A percentile compares a stretch with the other conserved stretches of the same genome.
Evolutionary conservation across 2,888 invertebrate genomes (phyloP).

Genomic region (Yponomeuta sedellus): DNA sequence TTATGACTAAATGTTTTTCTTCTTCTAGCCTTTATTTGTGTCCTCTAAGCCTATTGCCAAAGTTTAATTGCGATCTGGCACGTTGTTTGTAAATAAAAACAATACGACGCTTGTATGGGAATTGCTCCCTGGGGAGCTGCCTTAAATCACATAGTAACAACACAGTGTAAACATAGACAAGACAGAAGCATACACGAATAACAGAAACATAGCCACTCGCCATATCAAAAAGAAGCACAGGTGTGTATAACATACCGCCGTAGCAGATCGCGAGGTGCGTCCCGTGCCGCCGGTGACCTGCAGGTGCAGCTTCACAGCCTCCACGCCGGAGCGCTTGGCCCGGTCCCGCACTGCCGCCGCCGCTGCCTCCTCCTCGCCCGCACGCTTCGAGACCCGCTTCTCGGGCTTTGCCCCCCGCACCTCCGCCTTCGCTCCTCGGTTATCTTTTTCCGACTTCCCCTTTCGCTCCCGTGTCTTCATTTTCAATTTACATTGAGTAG

Average conservation of each 20-base stretch:
- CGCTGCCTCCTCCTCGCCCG: constrained; percentile 22
- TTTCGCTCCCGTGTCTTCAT: constrained; percentile 60
- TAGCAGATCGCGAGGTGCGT: constrained; percentile 65
- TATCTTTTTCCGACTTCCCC: constrained; percentile 34
- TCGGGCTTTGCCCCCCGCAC: constrained; percentile 33
- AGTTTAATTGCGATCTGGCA: too few species aligned
- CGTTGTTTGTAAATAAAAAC: too few species aligned
- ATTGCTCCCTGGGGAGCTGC: too few species aligned
- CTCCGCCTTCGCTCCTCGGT: constrained; percentile 33
- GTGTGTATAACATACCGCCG: constrained; percentile 41
- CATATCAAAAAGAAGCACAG: too few species aligned
- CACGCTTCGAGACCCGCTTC: constrained; percentile 31
- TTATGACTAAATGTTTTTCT: too few species aligned
- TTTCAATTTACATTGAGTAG: constrained; percentile 30
- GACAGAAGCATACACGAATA: too few species aligned
- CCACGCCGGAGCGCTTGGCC: constrained; percentile 59
- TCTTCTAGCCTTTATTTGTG: too few species aligned
- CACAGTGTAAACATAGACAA: too few species aligned
- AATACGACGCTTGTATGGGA: too few species aligned
- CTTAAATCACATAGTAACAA: too few species aligned
- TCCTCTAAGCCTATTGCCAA: too few species aligned
- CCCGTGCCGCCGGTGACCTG: constrained; percentile 60
- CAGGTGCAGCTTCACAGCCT: constrained; percentile 64
- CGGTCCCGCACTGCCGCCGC: constrained; percentile 32
- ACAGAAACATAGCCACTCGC: too few species aligned